Base-by-base conservation (phyloP, 92 coral and sea anemone species). In the Zoanthus sansibaricus region DNA sequence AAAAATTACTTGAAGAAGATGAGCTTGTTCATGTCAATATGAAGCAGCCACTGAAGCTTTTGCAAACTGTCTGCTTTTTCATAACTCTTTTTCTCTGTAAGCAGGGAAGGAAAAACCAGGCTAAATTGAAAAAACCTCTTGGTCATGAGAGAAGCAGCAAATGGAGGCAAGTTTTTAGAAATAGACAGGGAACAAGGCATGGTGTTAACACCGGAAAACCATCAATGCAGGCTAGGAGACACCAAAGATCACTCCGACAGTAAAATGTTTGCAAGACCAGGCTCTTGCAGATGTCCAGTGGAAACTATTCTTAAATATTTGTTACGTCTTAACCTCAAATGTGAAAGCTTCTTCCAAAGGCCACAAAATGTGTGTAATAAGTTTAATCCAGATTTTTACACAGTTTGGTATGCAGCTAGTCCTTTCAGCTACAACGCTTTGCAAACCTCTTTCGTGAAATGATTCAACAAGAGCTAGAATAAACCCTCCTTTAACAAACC, bases 61-160 rank as follows among this genome's bases (percentile, higher is more conserved):
- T 77, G 69, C 92, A 82, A 79, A 91, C 94, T 7, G 92, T 68
- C 5, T 88, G 92, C 89, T 91, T 91, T 51, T 74, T 72, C 47
- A 72, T 91, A 64, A 77, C 79, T 54, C 73, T 91, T 6, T 91
- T 83, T 76, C 82, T 76, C 51, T 87, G 94, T 48, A 91, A 91
- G 70, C 52, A 86, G 83, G 94, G 91, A 10, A n/a, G 94, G 37
- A 91, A 91, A 77, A 91, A 91, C 87, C 94, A 91, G 66, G 87
- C 70, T 31, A 21, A 48, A n/a, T 45, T 88, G 78, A 78, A 82
- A 74, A 30, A 33, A 62, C 71, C 83, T 87, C 91, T 86, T 87
- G 30, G 91, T 87, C 52, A n/a, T 46, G 30, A 72, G 91, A 58
- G 71, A 82, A 49, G 77, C 88, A 15, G 76, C 91, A 55, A 82